Evolutionary conservation across 2,888 invertebrate species (phyloP).

Genomic region (Aradus depressus): DNA sequence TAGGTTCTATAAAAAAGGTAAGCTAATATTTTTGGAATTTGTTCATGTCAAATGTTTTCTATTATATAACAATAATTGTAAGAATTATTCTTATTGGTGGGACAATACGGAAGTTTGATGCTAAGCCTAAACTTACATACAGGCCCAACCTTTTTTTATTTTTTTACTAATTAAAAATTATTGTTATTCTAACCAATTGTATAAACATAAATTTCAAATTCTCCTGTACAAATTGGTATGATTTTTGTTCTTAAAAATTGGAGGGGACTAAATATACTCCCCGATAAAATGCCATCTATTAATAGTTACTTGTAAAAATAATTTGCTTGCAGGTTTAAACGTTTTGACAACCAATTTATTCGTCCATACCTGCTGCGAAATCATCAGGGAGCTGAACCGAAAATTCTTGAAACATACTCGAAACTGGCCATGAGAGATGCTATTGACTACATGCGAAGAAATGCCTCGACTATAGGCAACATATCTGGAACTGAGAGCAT

Average conservation of each 20-base stretch:
- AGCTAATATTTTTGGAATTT: no score
- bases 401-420: slow-evolving; percentile 87
- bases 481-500: slow-evolving; percentile 81
- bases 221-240: slow-evolving; percentile 1
- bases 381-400: slow-evolving; percentile 79
- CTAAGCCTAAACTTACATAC: no score
- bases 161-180: not conserved
- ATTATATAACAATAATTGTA: no score
- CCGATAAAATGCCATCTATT: no score
- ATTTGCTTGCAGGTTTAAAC: slow-evolving; percentile 57
- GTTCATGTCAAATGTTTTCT: no score
- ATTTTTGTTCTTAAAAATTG: not conserved
- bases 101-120: no score
- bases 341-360: slow-evolving; percentile 88
- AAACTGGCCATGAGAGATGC: slow-evolving; percentile 89
- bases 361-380: slow-evolving; percentile 77
- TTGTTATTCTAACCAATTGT: not conserved
- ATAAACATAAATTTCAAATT: not conserved
- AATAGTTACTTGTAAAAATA: not conserved
- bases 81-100: no score
- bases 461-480: slow-evolving; percentile 76
- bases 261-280: no score
- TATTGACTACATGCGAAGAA: slow-evolving; percentile 79
- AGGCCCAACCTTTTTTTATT: not conserved
- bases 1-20: no score